These are phyloP conservation scores for Kryphioiulus occultus DNA, from an alignment of 2,888 invertebrate genomes.

Conservation along the genomic window DNA sequence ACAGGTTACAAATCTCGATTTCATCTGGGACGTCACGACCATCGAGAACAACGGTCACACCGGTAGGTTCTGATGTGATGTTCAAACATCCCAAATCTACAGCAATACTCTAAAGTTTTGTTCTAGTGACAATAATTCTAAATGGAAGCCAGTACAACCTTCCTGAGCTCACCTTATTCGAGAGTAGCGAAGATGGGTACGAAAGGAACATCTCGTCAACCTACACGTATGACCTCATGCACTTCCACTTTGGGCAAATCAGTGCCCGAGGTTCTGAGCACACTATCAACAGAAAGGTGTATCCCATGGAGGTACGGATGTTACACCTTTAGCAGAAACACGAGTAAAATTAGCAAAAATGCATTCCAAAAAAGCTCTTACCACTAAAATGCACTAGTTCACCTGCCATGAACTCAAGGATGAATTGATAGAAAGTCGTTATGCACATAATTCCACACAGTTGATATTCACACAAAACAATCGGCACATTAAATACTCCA, in stretches of 20 bases:
- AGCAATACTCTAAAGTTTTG: background rate
- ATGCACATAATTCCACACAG: too few species aligned
- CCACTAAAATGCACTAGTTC: too few species aligned
- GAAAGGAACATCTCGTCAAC: background rate
- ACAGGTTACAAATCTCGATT: background rate
- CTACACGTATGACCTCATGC: slow-evolving; percentile 40
- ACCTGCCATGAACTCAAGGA: too few species aligned
- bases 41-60: background rate
- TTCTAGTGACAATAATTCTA: background rate
- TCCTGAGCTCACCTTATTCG: background rate
- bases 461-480: too few species aligned
- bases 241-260: slow-evolving; percentile 41
- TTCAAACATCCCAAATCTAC: background rate
- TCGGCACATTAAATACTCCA: too few species aligned
- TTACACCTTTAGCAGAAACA: background rate
- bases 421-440: too few species aligned
- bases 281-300: background rate
- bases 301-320: slow-evolving; percentile 44
- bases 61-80: background rate
- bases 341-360: too few species aligned
- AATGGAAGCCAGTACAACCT: background rate
- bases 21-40: background rate
- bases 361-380: too few species aligned
- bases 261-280: slow-evolving; percentile 43
- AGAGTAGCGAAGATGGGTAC: background rate